Evolutionary conservation across 2,797 vertebrate genomes (phyloP).

Genomic region (Sylvia borin): DNA sequence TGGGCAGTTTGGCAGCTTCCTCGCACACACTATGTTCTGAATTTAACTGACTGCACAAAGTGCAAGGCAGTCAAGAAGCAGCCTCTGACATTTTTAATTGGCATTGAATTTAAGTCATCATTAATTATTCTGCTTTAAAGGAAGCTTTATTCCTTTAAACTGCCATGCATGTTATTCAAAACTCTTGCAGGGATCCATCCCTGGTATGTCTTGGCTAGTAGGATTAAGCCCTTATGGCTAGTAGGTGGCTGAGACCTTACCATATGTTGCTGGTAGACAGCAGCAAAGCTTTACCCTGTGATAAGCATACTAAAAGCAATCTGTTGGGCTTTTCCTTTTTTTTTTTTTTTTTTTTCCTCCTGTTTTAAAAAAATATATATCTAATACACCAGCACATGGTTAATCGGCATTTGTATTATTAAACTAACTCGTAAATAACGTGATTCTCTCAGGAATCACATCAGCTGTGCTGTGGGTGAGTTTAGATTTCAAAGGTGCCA

Average conservation of each 20-base stretch:
- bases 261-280: constrained; percentile 72
- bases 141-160: constrained; percentile 39
- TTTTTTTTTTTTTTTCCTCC: too few species aligned
- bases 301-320: constrained; percentile 69
- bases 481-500: constrained; percentile 75
- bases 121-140: constrained; percentile 48
- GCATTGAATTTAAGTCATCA: constrained; percentile 45
- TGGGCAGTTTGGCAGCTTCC: constrained; percentile 2
- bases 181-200: constrained; percentile 39
- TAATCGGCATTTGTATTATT: constrained; percentile 58
- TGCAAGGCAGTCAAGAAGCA: constrained; percentile 54
- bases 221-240: constrained; percentile 65
- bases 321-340: constrained; percentile 5
- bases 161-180: constrained; percentile 24
- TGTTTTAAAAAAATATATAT: too few species aligned
- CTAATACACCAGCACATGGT: background rate
- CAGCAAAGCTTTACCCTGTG: constrained; percentile 63
- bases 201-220: constrained; percentile 56
- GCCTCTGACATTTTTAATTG: constrained; percentile 61
- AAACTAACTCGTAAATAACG: constrained; percentile 57
- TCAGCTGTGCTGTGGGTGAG: constrained; percentile 56
- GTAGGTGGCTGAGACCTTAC: constrained; percentile 67
- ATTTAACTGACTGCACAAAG: constrained; percentile 49
- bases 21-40: background rate
- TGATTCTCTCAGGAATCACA: constrained; percentile 60